A percentile compares a stretch with the other conserved stretches of the same genome.
Evolutionary conservation across 2,113 vertebrate genomes (phyloP).

Genomic region (Echinops telfairi): DNA sequence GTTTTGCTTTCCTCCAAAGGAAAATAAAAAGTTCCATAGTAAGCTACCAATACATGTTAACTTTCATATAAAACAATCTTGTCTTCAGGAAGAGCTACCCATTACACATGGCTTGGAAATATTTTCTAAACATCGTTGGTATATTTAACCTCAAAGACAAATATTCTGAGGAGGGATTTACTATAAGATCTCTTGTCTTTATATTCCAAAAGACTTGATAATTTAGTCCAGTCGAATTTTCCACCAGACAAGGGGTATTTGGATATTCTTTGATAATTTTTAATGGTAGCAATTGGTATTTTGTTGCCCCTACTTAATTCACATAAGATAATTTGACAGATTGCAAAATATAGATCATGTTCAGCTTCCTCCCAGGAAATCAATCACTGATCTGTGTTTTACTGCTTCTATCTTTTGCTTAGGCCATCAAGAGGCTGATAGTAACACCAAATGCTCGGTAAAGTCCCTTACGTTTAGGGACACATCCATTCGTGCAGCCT

Average conservation of each 20-base stretch:
- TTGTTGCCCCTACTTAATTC: slow-evolving; percentile 45
- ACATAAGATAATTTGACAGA: slow-evolving; percentile 44
- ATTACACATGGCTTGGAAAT: slow-evolving; percentile 40
- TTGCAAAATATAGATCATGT: slow-evolving; percentile 36
- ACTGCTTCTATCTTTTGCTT: neutral
- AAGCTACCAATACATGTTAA: slow-evolving; percentile 50
- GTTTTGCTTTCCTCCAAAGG: neutral
- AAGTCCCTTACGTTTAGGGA: neutral
- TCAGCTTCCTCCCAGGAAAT: slow-evolving; percentile 46
- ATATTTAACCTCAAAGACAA: slow-evolving; percentile 44
- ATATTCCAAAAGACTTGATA: slow-evolving; percentile 54
- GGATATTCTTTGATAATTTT: slow-evolving; percentile 44
- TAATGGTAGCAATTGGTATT: slow-evolving; percentile 37
- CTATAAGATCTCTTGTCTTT: neutral
- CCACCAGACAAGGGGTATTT: slow-evolving; percentile 1
- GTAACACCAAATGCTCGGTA: neutral
- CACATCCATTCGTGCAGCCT: neutral
- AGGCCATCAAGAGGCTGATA: neutral
- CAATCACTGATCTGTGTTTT: slow-evolving; percentile 43
- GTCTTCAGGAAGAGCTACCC: slow-evolving; percentile 58
- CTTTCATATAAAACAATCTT: slow-evolving; percentile 43
- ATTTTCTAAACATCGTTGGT: slow-evolving; percentile 60
- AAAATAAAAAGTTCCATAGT: neutral
- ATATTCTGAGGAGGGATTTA: slow-evolving; percentile 17
- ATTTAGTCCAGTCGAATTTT: slow-evolving; percentile 52